Conservation (phyloP, 2,797 vertebrate genomes). For the Urosaurus nigricauda region DNA sequence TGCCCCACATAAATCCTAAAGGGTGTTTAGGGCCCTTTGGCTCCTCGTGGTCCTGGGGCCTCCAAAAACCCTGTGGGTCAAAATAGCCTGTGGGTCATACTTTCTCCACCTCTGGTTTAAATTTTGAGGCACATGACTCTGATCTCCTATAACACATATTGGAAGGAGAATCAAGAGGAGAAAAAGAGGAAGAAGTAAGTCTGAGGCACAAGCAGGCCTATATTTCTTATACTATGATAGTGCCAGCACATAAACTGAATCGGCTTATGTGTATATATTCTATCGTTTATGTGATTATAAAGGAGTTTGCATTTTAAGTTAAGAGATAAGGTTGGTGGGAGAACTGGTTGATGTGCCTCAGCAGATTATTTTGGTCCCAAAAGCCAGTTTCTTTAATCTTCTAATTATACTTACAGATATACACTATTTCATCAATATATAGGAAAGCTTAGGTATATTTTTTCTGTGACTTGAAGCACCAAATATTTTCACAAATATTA, state of each 20-base stretch:
- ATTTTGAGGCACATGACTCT: not conserved
- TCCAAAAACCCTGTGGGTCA: too few species aligned
- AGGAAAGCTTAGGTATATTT: slow-evolving; percentile 7
- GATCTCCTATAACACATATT: not conserved
- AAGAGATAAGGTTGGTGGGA: not conserved
- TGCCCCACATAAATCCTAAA: too few species aligned
- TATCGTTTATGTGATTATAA: not conserved
- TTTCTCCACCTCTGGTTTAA: not conserved
- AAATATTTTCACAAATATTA: slow-evolving; percentile 8
- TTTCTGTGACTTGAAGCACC: not conserved
- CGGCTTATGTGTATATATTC: not conserved
- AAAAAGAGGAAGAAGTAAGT: not conserved
- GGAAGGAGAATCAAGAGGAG: not conserved
- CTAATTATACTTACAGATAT: not conserved
- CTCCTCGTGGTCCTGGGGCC: too few species aligned
- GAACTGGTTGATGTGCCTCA: not conserved
- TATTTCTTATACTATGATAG: not conserved
- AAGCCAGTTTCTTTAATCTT: not conserved
- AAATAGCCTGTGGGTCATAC: not conserved
- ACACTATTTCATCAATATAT: not conserved
- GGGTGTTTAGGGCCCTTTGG: too few species aligned
- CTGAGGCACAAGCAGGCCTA: not conserved
- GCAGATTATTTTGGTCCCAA: not conserved
- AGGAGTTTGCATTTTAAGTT: too few species aligned
- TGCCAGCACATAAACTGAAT: not conserved